phyloP scores from a whole-genome alignment of 2,888 invertebrate genomes.

The Nemotelus nigrinus region DNA sequence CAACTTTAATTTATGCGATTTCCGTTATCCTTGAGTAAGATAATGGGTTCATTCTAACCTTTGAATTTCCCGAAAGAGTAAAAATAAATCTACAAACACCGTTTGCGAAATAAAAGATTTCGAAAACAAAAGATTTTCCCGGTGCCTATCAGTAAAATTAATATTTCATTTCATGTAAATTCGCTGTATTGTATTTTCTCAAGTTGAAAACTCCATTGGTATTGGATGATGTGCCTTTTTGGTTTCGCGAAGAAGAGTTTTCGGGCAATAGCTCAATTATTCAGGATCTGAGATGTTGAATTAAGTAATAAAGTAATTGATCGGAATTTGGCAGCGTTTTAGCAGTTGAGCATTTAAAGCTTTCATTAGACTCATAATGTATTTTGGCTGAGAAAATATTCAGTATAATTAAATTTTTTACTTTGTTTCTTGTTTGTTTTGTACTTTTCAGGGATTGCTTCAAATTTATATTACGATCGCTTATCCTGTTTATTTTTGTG shows the following conservation, averaged over 20 bases:
- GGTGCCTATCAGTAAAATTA: constrained; percentile 35
- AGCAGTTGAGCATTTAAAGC: no score
- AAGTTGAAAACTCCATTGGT: background rate
- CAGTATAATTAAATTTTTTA: no score
- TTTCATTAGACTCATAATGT: no score
- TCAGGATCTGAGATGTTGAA: background rate
- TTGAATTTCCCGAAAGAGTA: constrained; percentile 18
- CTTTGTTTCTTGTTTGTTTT: no score
- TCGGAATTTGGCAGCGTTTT: background rate
- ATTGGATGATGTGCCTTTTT: constrained; percentile 8
- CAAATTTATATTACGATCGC: no score
- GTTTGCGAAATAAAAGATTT: background rate
- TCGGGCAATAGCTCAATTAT: background rate
- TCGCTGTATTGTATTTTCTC: constrained; percentile 17
- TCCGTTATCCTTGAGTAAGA: constrained; percentile 33
- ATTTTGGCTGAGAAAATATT: no score
- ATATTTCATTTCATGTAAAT: constrained; percentile 37
- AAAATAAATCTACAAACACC: constrained; percentile 11
- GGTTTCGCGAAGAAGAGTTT: background rate
- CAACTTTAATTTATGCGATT: constrained; percentile 34
- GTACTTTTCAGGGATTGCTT: no score
- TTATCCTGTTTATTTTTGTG: no score
- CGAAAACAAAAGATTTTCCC: constrained; percentile 12
- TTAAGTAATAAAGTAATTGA: constrained; percentile 13
- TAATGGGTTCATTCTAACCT: constrained; percentile 28